These are phyloP conservation scores for Tetraodon nigroviridis DNA, from an alignment of 2,113 vertebrate genomes.

Conservation along the genomic window DNA sequence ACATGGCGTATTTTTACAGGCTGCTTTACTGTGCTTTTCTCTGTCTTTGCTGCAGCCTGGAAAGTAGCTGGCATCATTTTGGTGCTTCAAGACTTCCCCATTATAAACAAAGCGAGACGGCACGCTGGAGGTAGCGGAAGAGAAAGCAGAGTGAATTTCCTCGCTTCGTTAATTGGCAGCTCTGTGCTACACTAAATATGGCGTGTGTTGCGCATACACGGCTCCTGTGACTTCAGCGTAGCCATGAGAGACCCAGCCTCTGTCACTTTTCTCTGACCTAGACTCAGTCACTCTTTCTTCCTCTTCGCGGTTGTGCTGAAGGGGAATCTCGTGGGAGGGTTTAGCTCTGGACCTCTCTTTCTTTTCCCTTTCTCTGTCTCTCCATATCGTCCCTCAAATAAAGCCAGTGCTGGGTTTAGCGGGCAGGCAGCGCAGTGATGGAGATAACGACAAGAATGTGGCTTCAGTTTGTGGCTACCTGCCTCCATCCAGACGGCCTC, in stretches of 20 bases:
- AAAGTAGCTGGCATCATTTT: constrained; percentile 6
- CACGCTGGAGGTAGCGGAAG: constrained; percentile 23
- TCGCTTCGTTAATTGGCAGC: constrained; percentile 54
- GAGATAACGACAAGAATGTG: constrained; percentile 1
- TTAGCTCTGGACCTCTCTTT: constrained; percentile 57
- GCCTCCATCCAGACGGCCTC: constrained; percentile 7
- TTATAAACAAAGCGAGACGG: constrained; percentile 22
- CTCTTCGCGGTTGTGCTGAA: constrained; percentile 47
- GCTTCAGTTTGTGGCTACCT: constrained; percentile 5
- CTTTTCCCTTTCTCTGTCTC: constrained; percentile 40
- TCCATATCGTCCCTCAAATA: constrained; percentile 47
- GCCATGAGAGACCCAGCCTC: constrained; percentile 54
- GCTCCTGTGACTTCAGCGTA: constrained; percentile 45
- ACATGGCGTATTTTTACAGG: neutral
- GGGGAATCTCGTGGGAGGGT: constrained; percentile 59
- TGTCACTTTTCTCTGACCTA: constrained; percentile 61
- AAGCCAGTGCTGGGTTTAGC: constrained; percentile 44
- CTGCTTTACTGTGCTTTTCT: neutral
- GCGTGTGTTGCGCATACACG: neutral
- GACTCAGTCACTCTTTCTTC: constrained; percentile 42
- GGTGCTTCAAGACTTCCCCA: constrained; percentile 18
- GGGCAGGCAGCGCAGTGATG: constrained; percentile 17
- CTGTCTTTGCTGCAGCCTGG: constrained; percentile 3
- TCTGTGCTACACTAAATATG: constrained; percentile 40
- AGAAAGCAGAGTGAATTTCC: constrained; percentile 23